These are phyloP conservation scores for Apogon hyalosoma DNA, from an alignment of 2,797 vertebrate species.

Conservation along the genomic window DNA sequence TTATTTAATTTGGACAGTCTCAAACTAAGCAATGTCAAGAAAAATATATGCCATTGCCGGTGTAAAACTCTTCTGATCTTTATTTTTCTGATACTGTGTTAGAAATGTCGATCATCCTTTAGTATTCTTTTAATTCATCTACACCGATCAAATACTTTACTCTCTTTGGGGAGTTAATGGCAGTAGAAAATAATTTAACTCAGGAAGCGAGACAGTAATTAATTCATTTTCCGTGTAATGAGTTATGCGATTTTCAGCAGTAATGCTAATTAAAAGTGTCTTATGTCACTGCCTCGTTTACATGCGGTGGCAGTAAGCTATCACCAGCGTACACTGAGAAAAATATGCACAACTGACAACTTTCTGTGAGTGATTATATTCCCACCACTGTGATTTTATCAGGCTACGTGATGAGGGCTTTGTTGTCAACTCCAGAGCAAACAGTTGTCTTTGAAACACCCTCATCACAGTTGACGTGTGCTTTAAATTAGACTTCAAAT, in stretches of 20 bases:
- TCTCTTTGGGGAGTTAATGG: no score
- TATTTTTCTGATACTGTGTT: no score
- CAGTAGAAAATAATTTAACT: no score
- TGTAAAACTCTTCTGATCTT: no score
- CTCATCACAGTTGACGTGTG: constrained; percentile 13
- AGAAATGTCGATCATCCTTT: no score
- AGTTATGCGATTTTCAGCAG: background rate
- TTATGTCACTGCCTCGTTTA: background rate
- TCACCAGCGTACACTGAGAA: constrained; percentile 16
- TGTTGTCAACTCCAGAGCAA: constrained; percentile 34
- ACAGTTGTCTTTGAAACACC: constrained; percentile 27
- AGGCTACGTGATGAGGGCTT: constrained; percentile 9
- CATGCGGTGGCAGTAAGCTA: background rate
- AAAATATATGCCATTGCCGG: no score
- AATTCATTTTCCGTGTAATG: constrained; percentile 2
- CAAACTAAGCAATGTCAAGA: no score
- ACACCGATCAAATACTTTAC: no score
- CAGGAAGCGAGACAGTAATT: background rate
- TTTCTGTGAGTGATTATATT: constrained; percentile 12
- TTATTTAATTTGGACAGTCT: no score
- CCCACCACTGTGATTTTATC: constrained; percentile 23
- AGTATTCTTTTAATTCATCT: no score
- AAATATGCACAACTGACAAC: constrained; percentile 36
- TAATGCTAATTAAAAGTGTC: constrained; percentile 2
- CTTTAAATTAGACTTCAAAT: constrained; percentile 26